These are phyloP conservation scores for Rhamnusium bicolor DNA, from an alignment of 2,888 invertebrate species.

Conservation along the genomic window DNA sequence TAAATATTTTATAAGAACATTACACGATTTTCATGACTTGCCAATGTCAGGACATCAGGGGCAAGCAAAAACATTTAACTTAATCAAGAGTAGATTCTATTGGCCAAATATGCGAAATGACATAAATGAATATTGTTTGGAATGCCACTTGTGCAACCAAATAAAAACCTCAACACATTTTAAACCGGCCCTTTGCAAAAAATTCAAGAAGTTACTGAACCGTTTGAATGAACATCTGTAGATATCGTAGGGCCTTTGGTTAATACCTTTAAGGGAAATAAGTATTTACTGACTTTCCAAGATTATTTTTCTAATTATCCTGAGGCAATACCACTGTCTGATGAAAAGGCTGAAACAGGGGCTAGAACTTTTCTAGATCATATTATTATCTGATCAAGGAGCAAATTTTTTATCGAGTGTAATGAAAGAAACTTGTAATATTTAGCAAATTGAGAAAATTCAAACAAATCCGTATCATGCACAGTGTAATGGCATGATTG, in stretches of 20 bases:
- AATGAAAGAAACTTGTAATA: neutral
- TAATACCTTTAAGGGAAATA: conserved; percentile 40
- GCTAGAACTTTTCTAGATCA: too few relatives aligned
- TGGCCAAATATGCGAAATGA: conserved; percentile 50
- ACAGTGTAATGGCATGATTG: too few relatives aligned
- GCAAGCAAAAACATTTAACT: neutral
- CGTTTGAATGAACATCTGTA: conserved; percentile 46
- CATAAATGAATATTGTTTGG: too few relatives aligned
- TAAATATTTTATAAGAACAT: neutral
- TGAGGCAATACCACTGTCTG: too few relatives aligned
- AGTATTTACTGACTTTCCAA: conserved; percentile 50
- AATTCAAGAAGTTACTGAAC: conserved; percentile 20
- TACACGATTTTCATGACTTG: neutral
- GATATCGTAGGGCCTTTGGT: too few relatives aligned
- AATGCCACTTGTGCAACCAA: conserved; percentile 48
- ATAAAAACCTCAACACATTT: too few relatives aligned
- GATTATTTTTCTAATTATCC: conserved; percentile 49
- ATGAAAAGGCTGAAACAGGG: too few relatives aligned
- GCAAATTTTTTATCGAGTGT: neutral
- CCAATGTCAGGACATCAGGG: conserved; percentile 4
- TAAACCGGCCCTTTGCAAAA: conserved; percentile 15
- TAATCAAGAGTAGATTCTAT: conserved; percentile 30
- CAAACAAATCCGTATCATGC: neutral
- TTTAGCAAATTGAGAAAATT: neutral
- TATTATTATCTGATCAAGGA: too few relatives aligned